These are phyloP conservation scores for Carollia perspicillata DNA, from an alignment of 2,113 vertebrate species.

Conservation along the genomic window DNA sequence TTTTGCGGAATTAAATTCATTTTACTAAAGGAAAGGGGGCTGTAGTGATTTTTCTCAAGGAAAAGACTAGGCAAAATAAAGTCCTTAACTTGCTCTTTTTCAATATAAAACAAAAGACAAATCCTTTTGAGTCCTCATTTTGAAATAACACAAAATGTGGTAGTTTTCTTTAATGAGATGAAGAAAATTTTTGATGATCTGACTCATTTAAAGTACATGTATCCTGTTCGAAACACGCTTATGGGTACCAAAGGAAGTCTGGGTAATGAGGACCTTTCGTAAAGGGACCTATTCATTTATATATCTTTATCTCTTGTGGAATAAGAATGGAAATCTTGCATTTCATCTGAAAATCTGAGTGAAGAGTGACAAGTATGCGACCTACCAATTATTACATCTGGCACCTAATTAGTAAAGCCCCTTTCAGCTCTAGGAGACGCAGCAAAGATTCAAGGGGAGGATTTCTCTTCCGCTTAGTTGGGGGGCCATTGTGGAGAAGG, in stretches of 20 bases:
- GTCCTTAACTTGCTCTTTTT: not conserved
- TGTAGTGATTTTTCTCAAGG: not conserved
- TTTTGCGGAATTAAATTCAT: not conserved
- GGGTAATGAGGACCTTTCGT: not conserved
- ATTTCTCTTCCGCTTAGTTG: not conserved
- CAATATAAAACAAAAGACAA: not conserved
- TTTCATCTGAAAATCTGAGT: not conserved
- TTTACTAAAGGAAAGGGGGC: not conserved
- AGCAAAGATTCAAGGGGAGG: not conserved
- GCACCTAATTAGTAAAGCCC: not conserved
- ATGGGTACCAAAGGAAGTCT: not conserved
- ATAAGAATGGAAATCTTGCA: not conserved
- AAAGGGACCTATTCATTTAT: not conserved
- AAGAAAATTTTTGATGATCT: not conserved
- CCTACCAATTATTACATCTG: not conserved
- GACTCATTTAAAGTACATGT: not conserved
- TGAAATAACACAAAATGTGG: not conserved
- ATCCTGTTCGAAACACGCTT: not conserved
- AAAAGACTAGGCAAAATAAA: not conserved
- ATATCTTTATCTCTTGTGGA: not conserved
- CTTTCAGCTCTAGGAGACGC: not conserved
- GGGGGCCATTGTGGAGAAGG: not conserved
- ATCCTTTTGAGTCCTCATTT: not conserved
- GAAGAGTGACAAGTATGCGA: not conserved
- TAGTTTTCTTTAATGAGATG: not conserved